phyloP scores from a whole-genome alignment of 2,888 invertebrate genomes.

The Caenorhabditis sulstoni region DNA sequence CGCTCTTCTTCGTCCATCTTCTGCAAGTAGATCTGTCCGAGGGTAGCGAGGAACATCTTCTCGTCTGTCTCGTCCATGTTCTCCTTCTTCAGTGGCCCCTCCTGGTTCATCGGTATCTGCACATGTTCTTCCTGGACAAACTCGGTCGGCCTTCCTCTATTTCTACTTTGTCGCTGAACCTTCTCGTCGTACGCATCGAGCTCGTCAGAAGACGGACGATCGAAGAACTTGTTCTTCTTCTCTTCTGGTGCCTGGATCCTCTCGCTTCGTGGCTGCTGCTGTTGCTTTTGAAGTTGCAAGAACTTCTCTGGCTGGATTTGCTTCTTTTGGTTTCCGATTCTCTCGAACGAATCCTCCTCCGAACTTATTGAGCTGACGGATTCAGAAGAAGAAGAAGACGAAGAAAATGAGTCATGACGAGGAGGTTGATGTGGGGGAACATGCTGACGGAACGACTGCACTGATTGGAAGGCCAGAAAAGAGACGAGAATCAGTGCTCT shows the following conservation, averaged over 20 bases:
- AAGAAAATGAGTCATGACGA: not conserved
- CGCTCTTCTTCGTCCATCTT: conserved; percentile 19
- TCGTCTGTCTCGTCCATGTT: conserved; percentile 43
- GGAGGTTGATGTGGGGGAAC: conserved; percentile 25
- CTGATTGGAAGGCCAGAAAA: conserved; percentile 22
- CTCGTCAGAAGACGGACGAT: conserved; percentile 51
- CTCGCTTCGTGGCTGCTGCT: not conserved
- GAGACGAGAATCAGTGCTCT: conserved; percentile 28
- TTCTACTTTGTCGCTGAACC: conserved; percentile 27
- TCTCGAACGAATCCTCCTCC: conserved; percentile 25
- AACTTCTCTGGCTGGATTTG: conserved; percentile 16
- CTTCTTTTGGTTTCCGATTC: not conserved
- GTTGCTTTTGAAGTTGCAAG: conserved; percentile 17
- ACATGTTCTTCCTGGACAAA: conserved; percentile 20
- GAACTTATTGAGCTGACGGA: conserved; percentile 17
- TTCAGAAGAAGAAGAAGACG: conserved; percentile 4
- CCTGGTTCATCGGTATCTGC: conserved; percentile 20
- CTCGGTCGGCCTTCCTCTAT: not conserved
- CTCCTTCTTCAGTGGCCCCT: conserved; percentile 13
- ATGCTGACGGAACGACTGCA: conserved; percentile 25
- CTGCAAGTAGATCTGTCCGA: conserved; percentile 40
- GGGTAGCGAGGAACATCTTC: conserved; percentile 39
- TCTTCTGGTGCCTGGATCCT: not conserved
- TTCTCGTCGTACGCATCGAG: conserved; percentile 43
- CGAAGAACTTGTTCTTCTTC: conserved; percentile 33